Evolutionary conservation across 2,797 vertebrate species (phyloP), one percentile per base, ranked within the genome.

Genomic region (Enteromius afrohamiltoni): DNA sequence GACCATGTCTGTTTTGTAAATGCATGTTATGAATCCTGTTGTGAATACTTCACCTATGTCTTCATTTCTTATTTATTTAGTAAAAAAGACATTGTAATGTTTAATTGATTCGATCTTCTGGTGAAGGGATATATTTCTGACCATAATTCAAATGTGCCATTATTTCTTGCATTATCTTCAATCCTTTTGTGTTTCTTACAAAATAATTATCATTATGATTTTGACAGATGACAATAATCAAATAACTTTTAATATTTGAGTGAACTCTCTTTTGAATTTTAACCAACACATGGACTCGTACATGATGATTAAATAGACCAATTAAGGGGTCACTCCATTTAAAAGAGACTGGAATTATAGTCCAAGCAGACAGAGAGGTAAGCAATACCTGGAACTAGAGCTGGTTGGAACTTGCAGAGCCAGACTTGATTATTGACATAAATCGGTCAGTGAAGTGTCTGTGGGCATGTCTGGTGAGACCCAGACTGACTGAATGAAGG

Each of bases 401-500:
- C 55, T 58, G 11, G 31, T 10, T 58, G 14, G 40, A n/a, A 23
- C 51, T 58, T 3, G 0, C 23, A 19, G 4, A 62, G 31, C 34
- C 53, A 58, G 74, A 60, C 51, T 49, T 31, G 60, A 37, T 31
- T 68, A 5, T 40, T 23, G 47, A 7, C 49, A 29, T 60, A 29
- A 19, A 55, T 47, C 16, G 4, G 21, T 69, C 64, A 69, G n/a
- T 64, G 3, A 13, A n/a, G 31, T 2, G 4, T 7, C 1, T 68
- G 62, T 79, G 21, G 58, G 58, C 5, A n/a, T 55, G 37, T 11
- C 51, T 67, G 26, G 37, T 71, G 62, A 67, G 69, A 78, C 49
- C 51, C 60, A 40, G 26, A 31, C 45, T 73, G 29, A 77, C 3
- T 79, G 31, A 82, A 76, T 79, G 45, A 84, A 80, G 60, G 42